phyloP scores from a whole-genome alignment of 2,888 invertebrate genomes.

The Endotricha flammealis region DNA sequence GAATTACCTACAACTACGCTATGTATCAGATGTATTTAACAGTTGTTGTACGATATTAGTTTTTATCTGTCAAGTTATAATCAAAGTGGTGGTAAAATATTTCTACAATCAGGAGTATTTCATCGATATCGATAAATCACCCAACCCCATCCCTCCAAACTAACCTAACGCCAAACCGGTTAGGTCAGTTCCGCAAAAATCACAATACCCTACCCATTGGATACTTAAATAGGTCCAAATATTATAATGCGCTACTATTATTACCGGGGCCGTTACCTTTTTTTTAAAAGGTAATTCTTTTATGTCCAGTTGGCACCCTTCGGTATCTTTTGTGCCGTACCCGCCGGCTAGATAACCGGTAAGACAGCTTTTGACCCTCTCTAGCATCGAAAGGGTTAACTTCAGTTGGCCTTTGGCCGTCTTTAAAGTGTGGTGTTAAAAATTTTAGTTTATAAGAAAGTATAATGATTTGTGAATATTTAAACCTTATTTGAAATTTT shows the following conservation, averaged over 20 bases:
- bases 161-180: slow-evolving; percentile 59
- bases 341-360: slow-evolving; percentile 70
- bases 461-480: too few species aligned
- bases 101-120: too few species aligned
- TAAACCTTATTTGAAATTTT: too few species aligned
- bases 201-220: slow-evolving; percentile 69
- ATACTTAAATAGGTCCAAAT: slow-evolving; percentile 78
- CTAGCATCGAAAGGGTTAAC: slow-evolving; percentile 54
- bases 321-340: slow-evolving; percentile 48
- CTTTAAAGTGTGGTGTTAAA: slow-evolving; percentile 22
- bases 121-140: slow-evolving; percentile 8
- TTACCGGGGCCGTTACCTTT: slow-evolving; percentile 34
- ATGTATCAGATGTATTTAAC: background rate
- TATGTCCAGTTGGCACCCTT: slow-evolving; percentile 72
- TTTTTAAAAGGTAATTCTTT: slow-evolving; percentile 48
- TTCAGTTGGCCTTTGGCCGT: slow-evolving; percentile 63
- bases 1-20: too few species aligned
- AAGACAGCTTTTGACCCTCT: slow-evolving; percentile 73
- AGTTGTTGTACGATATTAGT: background rate
- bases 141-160: slow-evolving; percentile 26
- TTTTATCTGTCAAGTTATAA: too few species aligned
- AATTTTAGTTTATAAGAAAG: too few species aligned
- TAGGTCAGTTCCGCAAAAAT: slow-evolving; percentile 70
- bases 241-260: slow-evolving; percentile 71
- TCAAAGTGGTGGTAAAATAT: too few species aligned